phyloP scores from a whole-genome alignment of 2,113 vertebrate genomes.

The Camelus dromedarius region DNA sequence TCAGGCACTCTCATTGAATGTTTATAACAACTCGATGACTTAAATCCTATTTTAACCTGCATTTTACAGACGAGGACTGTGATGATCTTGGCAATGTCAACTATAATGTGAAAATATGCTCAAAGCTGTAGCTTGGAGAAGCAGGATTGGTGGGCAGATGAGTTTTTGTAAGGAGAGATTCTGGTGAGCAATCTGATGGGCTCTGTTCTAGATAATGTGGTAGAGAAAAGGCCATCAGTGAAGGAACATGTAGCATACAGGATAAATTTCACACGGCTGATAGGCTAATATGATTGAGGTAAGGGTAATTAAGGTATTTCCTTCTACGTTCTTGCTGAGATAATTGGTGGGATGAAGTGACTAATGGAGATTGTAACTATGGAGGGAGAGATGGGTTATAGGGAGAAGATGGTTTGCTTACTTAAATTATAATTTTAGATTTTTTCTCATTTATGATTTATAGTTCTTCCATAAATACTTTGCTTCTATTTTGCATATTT shows the following conservation, averaged over 20 bases:
- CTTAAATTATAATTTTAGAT: neutral
- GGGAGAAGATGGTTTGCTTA: constrained; percentile 29
- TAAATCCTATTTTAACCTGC: neutral
- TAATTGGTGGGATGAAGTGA: neutral
- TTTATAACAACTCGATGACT: neutral
- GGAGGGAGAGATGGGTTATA: neutral
- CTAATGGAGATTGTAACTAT: neutral
- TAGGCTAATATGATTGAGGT: neutral
- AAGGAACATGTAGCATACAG: neutral
- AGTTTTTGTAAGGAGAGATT: neutral
- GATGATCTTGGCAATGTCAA: neutral
- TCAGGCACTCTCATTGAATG: neutral
- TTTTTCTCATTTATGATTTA: neutral
- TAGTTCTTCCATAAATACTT: neutral
- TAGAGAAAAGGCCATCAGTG: neutral
- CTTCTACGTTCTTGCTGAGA: constrained; percentile 16
- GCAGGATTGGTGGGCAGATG: neutral
- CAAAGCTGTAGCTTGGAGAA: neutral
- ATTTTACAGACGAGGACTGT: neutral
- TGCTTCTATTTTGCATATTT: neutral
- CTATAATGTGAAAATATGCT: neutral
- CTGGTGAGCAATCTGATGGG: neutral
- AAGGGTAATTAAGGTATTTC: neutral
- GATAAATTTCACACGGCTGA: neutral
- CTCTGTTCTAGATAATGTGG: neutral